These are phyloP conservation scores for Apocrypta bakeri DNA, from an alignment of 1,140 invertebrate species.

Conservation along the genomic window DNA sequence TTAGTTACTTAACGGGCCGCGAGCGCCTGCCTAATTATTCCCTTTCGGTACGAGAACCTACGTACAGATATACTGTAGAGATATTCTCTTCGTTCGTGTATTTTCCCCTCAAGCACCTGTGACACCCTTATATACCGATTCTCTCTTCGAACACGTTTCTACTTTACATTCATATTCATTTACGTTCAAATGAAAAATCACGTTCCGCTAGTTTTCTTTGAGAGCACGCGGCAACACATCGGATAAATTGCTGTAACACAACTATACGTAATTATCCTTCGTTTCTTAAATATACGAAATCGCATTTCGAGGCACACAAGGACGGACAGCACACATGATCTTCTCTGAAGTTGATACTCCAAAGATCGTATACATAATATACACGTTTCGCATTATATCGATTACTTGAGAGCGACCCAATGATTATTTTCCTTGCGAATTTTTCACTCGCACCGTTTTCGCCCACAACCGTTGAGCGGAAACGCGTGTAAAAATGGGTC, in stretches of 20 bases:
- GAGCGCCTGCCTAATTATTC: slow-evolving; percentile 71
- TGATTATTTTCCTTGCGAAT: background rate
- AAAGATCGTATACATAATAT: background rate
- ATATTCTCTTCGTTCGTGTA: too few species aligned
- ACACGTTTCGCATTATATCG: background rate
- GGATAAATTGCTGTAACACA: too few species aligned
- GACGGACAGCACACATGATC: background rate
- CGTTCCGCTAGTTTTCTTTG: too few species aligned
- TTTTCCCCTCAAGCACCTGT: background rate
- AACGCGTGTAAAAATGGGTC: background rate
- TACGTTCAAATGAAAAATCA: too few species aligned
- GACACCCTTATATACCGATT: slow-evolving; percentile 26
- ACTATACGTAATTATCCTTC: background rate
- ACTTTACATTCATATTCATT: too few species aligned
- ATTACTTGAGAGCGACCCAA: background rate
- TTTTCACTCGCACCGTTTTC: background rate
- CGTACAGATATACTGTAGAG: too few species aligned
- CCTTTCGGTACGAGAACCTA: slow-evolving; percentile 59
- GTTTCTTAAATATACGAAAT: background rate
- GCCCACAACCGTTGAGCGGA: too few species aligned
- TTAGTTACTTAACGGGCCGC: slow-evolving; percentile 64
- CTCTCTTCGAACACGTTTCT: too few species aligned
- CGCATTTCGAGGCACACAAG: background rate
- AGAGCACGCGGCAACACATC: too few species aligned
- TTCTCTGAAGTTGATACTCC: background rate